Evolutionary conservation across 2,797 vertebrate species (phyloP).

Genomic region (Danio albolineatus): DNA sequence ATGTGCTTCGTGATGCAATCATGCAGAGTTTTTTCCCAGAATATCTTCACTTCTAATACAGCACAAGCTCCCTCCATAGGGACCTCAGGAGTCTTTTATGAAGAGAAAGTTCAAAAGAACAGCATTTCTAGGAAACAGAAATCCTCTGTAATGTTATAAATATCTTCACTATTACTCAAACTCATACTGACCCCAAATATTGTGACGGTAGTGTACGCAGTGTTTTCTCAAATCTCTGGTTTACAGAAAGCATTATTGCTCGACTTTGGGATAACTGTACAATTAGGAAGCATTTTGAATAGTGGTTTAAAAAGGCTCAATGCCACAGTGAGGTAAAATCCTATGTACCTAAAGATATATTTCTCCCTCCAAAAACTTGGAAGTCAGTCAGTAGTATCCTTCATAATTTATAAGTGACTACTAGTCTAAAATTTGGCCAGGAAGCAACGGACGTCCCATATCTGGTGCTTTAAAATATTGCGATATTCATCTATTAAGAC

Average conservation of each 20-base stretch:
- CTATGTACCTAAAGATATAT: neutral
- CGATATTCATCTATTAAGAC: neutral
- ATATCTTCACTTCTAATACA: neutral
- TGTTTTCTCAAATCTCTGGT: neutral
- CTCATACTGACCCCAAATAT: neutral
- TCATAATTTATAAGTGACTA: neutral
- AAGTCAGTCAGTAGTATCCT: no score
- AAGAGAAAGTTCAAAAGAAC: no score
- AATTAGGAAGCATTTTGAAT: constrained; percentile 9
- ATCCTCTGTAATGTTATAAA: no score
- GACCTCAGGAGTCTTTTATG: no score
- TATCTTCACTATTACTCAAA: neutral
- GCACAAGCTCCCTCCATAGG: neutral
- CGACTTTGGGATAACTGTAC: neutral
- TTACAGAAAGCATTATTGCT: constrained; percentile 21
- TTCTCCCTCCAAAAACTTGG: constrained; percentile 4
- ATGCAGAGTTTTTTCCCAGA: neutral
- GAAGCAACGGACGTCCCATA: neutral
- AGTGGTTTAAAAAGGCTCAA: constrained; percentile 35
- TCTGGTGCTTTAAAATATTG: constrained; percentile 7
- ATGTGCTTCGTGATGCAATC: neutral
- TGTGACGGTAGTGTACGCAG: neutral
- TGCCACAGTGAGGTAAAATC: constrained; percentile 19
- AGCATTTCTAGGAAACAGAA: no score
- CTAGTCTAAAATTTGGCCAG: constrained; percentile 1